Conservation (phyloP, 2,888 invertebrate genomes). For the Sabellastarte sp. region DNA sequence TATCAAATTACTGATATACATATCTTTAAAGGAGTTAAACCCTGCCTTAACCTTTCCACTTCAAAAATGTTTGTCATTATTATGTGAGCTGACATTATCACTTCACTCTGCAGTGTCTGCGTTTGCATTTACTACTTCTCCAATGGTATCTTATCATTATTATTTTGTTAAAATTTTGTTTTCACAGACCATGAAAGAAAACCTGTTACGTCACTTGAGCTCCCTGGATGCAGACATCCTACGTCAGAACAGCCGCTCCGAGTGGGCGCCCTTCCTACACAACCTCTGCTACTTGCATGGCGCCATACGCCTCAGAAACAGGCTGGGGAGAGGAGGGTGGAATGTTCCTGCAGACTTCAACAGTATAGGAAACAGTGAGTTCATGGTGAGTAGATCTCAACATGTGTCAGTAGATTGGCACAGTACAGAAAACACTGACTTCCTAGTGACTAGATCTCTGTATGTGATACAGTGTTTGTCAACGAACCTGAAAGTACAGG, state of each 20-base stretch:
- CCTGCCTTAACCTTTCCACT: no score
- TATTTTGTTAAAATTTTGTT: no score
- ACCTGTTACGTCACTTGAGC: constrained; percentile 46
- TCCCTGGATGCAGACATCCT: constrained; percentile 54
- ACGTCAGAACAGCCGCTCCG: constrained; percentile 43
- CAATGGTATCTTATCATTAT: no score
- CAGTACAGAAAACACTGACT: background rate
- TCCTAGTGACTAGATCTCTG: no score
- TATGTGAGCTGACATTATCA: no score
- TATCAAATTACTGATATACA: no score
- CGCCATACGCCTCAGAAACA: constrained; percentile 50
- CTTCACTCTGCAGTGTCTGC: no score
- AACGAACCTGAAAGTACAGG: no score
- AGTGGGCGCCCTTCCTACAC: constrained; percentile 57
- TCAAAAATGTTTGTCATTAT: no score
- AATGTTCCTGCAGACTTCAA: constrained; percentile 47
- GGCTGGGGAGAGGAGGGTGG: constrained; percentile 55
- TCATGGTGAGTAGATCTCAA: constrained; percentile 33
- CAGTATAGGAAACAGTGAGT: constrained; percentile 44
- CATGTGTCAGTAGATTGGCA: background rate
- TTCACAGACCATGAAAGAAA: constrained; percentile 53
- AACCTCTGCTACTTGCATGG: constrained; percentile 58
- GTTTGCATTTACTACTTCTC: no score
- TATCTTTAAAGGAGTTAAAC: no score
- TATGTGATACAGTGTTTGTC: no score